These are phyloP conservation scores for Tetramorium bicarinatum DNA, from an alignment of 2,888 invertebrate species.

Conservation along the genomic window DNA sequence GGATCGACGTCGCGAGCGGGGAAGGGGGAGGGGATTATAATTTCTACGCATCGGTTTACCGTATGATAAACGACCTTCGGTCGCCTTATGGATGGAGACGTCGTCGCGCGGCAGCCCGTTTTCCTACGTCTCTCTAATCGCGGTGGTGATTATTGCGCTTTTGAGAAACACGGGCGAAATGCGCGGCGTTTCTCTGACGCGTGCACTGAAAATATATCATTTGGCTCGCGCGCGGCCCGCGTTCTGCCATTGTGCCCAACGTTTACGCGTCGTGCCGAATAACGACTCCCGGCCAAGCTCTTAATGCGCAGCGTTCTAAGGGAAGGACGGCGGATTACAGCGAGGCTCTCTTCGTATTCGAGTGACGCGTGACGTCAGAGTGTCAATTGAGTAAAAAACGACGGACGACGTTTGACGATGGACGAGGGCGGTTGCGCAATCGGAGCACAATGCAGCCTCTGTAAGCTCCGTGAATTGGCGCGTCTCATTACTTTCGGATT, in stretches of 20 bases:
- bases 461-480: not conserved
- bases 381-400: conserved; percentile 42
- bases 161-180: not conserved
- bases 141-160: conserved; percentile 3
- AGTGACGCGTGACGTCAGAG: conserved; percentile 39
- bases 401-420: not conserved
- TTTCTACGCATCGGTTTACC: conserved; percentile 11
- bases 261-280: conserved; percentile 16
- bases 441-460: not conserved
- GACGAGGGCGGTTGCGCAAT: not conserved
- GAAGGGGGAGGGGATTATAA: not conserved
- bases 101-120: not conserved
- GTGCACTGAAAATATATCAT: conserved; percentile 52
- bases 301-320: conserved; percentile 51
- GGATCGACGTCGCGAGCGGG: not conserved
- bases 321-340: conserved; percentile 7
- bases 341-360: not conserved
- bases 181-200: conserved; percentile 31
- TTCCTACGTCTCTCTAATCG: not conserved
- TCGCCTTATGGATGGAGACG: not conserved
- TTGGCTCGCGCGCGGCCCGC: conserved; percentile 43
- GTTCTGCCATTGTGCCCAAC: conserved; percentile 25
- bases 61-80: conserved; percentile 1
- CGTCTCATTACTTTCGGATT: not conserved
- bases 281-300: conserved; percentile 33